phyloP scores from a whole-genome alignment of 2,797 vertebrate genomes.

The Novumbra hubbsi region DNA sequence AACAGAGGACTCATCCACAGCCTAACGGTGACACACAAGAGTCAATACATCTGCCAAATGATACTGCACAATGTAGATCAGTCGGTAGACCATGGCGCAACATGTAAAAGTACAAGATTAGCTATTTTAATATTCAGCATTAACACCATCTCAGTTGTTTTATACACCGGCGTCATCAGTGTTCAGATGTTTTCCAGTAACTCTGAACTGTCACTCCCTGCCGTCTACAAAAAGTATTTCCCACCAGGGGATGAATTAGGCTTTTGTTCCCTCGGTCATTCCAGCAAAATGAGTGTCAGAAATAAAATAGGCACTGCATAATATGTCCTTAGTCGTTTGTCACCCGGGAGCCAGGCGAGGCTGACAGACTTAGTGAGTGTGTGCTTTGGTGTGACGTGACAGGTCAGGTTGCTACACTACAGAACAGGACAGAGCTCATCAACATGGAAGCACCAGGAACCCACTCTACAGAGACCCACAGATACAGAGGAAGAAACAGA shows the following conservation, averaged over 20 bases:
- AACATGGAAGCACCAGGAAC: background rate
- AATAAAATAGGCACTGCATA: background rate
- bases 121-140: too few relatives aligned
- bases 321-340: background rate
- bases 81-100: too few relatives aligned
- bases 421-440: background rate
- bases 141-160: too few relatives aligned
- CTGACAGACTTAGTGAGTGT: background rate
- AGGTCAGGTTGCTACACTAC: background rate
- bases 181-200: background rate
- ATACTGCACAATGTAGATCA: too few relatives aligned
- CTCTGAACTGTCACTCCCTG: background rate
- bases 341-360: background rate
- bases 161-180: background rate
- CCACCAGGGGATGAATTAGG: background rate
- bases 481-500: background rate
- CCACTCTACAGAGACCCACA: too few relatives aligned
- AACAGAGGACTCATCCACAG: conserved; percentile 96
- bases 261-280: background rate
- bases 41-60: too few relatives aligned
- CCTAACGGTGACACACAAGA: conserved; percentile 57
- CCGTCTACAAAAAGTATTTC: background rate
- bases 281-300: background rate
- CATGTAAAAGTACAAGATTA: too few relatives aligned
- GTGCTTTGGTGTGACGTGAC: background rate